Evolutionary conservation across 2,797 vertebrate species (phyloP), one percentile per base, ranked within the genome.

Genomic region (Euthynnus affinis): DNA sequence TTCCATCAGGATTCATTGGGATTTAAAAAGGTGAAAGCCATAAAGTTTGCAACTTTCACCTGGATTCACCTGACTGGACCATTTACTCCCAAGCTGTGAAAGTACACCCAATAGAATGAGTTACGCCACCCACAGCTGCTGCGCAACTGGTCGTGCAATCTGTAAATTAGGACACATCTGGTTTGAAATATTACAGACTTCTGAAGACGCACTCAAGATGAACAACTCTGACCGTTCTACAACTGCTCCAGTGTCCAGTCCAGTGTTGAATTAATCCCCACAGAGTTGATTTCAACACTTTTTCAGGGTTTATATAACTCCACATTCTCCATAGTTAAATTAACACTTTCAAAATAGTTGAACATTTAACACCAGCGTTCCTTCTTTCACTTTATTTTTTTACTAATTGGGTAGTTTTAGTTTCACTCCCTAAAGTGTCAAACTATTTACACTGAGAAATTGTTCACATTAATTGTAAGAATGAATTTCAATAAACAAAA

Each of bases 21-120:
- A 74, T 78, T 75, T 66, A 34, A 65, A 71, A 40, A 59, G 80
- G n/a, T 62, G 52, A 78, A 76, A 74, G 63, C 57, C 9, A 17
- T 82, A 78, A 81, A 76, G 51, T 68, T 73, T 3, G 73, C 78
- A 74, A 68, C 71, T 88, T 89, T 87, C 80, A 71, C 59, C 79
- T 89, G 88, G 84, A 85, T 88, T 84, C 88, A 87, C 85, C 81
- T 91, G 88, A 87, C 78, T 4, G 86, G 29, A 84, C 88, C 71
- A 63, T 89, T 91, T 86, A 72, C 72, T 82, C 78, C 49, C 68
- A 89, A 89, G 86, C 85, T 90, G 88, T 56, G 74, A 69, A 64
- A 73, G 61, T 51, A 34, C 69, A 82, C 72, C 66, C 65, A 61
- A 22, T 17, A 68, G 75, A 76, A 79, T 56, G 44, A 40, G 7